Conservation (phyloP, 2,888 invertebrate genomes). For the Agriotes lineatus region DNA sequence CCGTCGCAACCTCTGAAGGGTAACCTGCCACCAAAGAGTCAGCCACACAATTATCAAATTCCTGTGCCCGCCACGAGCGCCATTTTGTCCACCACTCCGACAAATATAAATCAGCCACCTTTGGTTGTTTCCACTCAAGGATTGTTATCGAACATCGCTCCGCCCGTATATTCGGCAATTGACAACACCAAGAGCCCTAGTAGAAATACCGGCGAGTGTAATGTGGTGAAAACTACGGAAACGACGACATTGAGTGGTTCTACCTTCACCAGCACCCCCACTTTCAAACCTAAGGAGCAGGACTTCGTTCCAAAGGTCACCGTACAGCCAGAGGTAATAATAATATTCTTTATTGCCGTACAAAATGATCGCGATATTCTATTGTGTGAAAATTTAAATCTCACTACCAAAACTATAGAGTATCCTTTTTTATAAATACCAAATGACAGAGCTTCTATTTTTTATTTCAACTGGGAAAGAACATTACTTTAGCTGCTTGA, state of each 20-base stretch:
- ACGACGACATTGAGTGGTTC: conserved; percentile 74
- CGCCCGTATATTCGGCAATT: conserved; percentile 60
- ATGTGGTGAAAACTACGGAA: conserved; percentile 64
- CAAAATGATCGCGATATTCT: no score
- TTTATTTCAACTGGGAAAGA: no score
- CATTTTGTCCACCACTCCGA: conserved; percentile 53
- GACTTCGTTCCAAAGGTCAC: conserved; percentile 53
- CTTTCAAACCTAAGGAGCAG: conserved; percentile 69
- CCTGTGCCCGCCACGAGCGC: conserved; percentile 68
- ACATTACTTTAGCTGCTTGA: no score
- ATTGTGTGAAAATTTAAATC: no score
- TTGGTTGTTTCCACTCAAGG: conserved; percentile 59
- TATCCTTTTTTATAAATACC: no score
- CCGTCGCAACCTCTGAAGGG: conserved; percentile 83
- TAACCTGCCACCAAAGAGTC: conserved; percentile 58
- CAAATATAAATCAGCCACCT: conserved; percentile 60
- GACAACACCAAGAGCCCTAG: conserved; percentile 57
- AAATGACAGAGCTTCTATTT: no score
- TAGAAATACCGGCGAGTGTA: conserved; percentile 76
- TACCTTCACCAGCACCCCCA: conserved; percentile 76
- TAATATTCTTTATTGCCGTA: no score
- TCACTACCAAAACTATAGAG: no score
- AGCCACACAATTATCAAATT: conserved; percentile 79
- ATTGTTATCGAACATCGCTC: conserved; percentile 60
- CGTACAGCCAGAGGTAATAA: conserved; percentile 56